These are phyloP conservation scores for Trachythela sp. DNA, from an alignment of 64 coral and sea anemone genomes.

Conservation along the genomic window DNA sequence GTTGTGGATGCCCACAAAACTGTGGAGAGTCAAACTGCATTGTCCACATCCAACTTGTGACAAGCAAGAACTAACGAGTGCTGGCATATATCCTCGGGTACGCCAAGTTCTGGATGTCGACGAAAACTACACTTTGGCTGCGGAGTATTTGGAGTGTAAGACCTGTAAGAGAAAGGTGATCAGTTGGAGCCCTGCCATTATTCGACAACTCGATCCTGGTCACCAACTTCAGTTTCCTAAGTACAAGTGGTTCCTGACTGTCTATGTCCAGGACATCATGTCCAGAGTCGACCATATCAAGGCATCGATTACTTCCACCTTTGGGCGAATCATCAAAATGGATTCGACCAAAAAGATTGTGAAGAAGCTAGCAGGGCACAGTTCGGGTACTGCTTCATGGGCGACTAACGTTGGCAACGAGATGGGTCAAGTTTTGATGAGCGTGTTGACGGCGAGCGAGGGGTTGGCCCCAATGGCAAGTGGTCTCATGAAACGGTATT, in stretches of 20 bases:
- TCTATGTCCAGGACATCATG: constrained; percentile 16
- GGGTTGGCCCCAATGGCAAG: constrained; percentile 30
- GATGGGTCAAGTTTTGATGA: constrained; percentile 23
- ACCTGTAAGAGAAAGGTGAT: constrained; percentile 54
- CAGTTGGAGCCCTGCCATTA: constrained; percentile 35
- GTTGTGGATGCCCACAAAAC: constrained; percentile 54
- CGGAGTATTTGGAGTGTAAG: constrained; percentile 46
- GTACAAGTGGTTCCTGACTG: constrained; percentile 18
- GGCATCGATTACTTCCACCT: neutral
- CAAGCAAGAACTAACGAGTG: constrained; percentile 15
- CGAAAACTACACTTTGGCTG: constrained; percentile 19
- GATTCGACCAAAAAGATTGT: constrained; percentile 64
- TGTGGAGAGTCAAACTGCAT: constrained; percentile 42
- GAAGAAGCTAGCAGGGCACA: constrained; percentile 47
- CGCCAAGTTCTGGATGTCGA: constrained; percentile 48
- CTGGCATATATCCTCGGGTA: constrained; percentile 19
- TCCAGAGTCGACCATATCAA: neutral
- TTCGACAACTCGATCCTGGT: constrained; percentile 39
- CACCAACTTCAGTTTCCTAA: constrained; percentile 31
- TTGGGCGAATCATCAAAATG: constrained; percentile 43
- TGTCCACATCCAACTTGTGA: constrained; percentile 42
- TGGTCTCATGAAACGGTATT: constrained; percentile 30
- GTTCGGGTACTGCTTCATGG: constrained; percentile 35
- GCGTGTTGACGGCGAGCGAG: constrained; percentile 40
- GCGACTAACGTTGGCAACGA: constrained; percentile 56